A percentile compares a stretch with the other conserved stretches of the same genome.
phyloP scores from a whole-genome alignment of 2,888 invertebrate genomes.

The Lasioglossum pauxillum region DNA sequence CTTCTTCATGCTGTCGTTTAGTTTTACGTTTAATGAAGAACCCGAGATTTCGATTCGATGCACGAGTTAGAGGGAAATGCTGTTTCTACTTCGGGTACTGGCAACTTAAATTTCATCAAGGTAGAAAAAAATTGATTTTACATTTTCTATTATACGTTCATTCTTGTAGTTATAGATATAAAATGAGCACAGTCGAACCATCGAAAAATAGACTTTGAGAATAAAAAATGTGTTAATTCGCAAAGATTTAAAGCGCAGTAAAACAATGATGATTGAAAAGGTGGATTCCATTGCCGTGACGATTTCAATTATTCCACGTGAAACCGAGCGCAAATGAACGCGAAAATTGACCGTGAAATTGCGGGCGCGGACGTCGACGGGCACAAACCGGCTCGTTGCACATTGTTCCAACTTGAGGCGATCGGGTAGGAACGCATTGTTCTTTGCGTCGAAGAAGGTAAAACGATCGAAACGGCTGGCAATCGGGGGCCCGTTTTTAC shows the following conservation, averaged over 20 bases:
- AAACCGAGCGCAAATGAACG: background rate
- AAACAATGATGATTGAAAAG: background rate
- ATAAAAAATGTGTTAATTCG: too few relatives aligned
- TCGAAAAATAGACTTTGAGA: too few relatives aligned
- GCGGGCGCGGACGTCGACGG: background rate
- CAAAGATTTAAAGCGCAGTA: too few relatives aligned
- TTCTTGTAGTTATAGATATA: too few relatives aligned
- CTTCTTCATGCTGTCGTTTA: background rate
- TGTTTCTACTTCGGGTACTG: background rate
- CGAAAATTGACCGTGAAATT: slow-evolving; percentile 36
- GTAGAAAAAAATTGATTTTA: too few relatives aligned
- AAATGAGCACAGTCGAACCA: too few relatives aligned
- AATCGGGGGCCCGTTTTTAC: slow-evolving; percentile 36
- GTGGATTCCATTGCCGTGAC: background rate
- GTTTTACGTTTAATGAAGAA: background rate
- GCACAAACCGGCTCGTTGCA: background rate
- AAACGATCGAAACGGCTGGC: slow-evolving; percentile 5
- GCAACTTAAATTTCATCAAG: too few relatives aligned
- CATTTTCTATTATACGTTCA: too few relatives aligned
- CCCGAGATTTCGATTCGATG: too few relatives aligned
- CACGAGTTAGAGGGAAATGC: background rate
- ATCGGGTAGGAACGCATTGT: slow-evolving; percentile 29
- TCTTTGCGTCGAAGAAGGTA: slow-evolving; percentile 14
- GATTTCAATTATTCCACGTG: slow-evolving; percentile 4
- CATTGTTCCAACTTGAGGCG: slow-evolving; percentile 8